Conservation (phyloP, 2,113 vertebrate species). For the Hyperoodon ampullatus region DNA sequence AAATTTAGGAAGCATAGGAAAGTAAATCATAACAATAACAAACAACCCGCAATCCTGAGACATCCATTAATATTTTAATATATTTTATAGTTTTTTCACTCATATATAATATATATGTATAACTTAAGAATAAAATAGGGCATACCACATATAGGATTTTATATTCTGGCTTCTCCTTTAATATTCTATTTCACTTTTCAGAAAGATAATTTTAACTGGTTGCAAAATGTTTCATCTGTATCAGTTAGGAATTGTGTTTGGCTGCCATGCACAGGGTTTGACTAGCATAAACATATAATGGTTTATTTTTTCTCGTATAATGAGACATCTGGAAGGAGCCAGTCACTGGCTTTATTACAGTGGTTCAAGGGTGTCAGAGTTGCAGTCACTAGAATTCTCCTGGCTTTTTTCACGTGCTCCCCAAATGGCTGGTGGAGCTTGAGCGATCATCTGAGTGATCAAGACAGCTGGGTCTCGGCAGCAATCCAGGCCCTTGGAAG, state of each 20-base stretch:
- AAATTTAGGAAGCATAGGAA: constrained; percentile 28
- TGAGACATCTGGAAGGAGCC: constrained; percentile 22
- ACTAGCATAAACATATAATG: not conserved
- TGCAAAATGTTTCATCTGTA: not conserved
- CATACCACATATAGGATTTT: not conserved
- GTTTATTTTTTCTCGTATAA: not conserved
- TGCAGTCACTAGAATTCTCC: not conserved
- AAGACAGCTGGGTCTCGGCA: not conserved
- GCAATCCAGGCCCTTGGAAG: not conserved
- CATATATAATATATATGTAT: not conserved
- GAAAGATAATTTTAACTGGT: constrained; percentile 21
- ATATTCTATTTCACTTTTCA: constrained; percentile 17
- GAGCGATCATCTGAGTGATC: not conserved
- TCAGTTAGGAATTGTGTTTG: not conserved
- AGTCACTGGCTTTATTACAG: not conserved
- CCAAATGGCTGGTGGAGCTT: not conserved
- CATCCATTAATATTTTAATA: not conserved
- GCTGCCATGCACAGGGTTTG: not conserved
- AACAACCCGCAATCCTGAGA: not conserved
- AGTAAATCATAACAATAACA: not conserved
- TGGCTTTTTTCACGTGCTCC: not conserved
- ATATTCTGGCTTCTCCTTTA: constrained; percentile 20
- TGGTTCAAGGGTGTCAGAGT: not conserved
- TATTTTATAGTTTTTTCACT: not conserved
- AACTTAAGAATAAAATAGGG: constrained; percentile 28